Evolutionary conservation across 2,113 vertebrate genomes (phyloP).

Genomic region (Phaetusa simplex): DNA sequence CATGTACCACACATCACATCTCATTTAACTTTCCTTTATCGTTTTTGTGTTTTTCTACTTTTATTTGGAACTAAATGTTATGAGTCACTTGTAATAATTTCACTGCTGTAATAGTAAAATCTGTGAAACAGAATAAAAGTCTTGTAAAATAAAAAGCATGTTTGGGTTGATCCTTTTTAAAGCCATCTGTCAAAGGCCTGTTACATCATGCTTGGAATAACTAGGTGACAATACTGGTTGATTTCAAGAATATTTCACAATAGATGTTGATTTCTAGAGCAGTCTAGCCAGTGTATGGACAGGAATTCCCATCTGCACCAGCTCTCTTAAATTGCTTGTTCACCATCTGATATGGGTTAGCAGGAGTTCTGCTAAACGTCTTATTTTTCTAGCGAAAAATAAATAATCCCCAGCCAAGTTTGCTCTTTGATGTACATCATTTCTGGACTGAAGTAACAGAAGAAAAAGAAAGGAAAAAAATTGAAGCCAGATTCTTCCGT

Average conservation of each 20-base stretch:
- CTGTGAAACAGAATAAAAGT: conserved; percentile 78
- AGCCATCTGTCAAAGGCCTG: not conserved
- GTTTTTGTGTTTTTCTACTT: conserved; percentile 58
- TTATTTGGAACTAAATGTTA: conserved; percentile 68
- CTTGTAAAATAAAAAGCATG: conserved; percentile 67
- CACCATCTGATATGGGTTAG: not conserved
- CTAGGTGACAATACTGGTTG: not conserved
- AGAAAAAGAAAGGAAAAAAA: not conserved
- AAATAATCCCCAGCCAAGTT: not conserved
- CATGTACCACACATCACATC: not conserved
- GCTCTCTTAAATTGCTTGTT: not conserved
- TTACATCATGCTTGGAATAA: not conserved
- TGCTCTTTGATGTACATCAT: not conserved
- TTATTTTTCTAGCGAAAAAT: not conserved
- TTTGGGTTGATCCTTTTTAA: conserved; percentile 31
- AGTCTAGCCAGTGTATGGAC: not conserved
- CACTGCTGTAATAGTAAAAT: conserved; percentile 74
- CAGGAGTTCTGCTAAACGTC: not conserved
- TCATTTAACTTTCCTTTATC: conserved; percentile 3
- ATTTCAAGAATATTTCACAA: not conserved
- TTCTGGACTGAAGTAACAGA: not conserved
- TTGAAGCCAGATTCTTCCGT: not conserved
- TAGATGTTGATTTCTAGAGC: not conserved
- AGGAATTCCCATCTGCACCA: not conserved
- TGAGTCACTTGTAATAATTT: conserved; percentile 74